Evolutionary conservation across 30 jellyfish, hydroid and myxozoan species (phyloP).

Genomic region (Cassiopea xamachana): DNA sequence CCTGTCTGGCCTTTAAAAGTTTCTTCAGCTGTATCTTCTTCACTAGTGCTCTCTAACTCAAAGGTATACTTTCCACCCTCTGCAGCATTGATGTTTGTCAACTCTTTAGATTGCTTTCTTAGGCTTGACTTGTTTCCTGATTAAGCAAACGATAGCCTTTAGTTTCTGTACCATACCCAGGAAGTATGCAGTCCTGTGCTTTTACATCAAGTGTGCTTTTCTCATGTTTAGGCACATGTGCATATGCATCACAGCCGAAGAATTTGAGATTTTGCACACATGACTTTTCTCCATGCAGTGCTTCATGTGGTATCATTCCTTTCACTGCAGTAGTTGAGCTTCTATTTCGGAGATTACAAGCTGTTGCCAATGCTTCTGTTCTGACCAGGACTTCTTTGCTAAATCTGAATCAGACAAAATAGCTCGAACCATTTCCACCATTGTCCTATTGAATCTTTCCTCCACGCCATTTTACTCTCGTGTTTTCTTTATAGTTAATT

Average conservation of each 20-base stretch:
- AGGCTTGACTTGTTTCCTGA: background rate
- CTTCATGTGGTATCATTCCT: background rate
- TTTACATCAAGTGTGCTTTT: background rate
- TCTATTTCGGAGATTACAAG: background rate
- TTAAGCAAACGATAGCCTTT: background rate
- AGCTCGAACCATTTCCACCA: no score
- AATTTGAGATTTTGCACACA: background rate
- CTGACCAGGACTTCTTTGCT: constrained; percentile 9
- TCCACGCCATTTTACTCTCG: no score
- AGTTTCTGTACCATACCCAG: background rate
- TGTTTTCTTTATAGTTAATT: no score
- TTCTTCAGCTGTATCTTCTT: background rate
- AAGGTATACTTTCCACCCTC: background rate
- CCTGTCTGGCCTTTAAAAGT: constrained; percentile 18
- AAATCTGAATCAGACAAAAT: background rate
- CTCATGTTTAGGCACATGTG: no score
- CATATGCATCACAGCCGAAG: no score
- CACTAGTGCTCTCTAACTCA: background rate
- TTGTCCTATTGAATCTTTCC: background rate
- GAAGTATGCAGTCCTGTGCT: background rate
- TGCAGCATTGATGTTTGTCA: background rate
- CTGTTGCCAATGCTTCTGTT: constrained; percentile 27
- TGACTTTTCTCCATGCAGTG: background rate
- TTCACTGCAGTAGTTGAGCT: constrained; percentile 20
- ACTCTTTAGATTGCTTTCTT: background rate